Conservation (phyloP, 2,888 invertebrate genomes). For the Apeira syringaria region DNA sequence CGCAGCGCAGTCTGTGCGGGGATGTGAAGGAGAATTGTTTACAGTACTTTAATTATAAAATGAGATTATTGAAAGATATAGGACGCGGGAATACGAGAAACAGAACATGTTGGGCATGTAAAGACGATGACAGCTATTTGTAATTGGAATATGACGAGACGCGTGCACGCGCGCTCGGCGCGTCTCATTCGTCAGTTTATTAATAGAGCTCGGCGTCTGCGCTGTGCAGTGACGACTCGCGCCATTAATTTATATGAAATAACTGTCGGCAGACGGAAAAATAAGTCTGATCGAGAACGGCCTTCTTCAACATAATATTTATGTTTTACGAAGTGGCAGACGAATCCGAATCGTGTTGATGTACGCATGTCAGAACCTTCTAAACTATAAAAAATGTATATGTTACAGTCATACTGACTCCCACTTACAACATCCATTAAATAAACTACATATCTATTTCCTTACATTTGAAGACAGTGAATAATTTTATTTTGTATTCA, state of each 20-base stretch:
- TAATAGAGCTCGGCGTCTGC: conserved; percentile 82
- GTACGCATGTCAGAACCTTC: conserved; percentile 61
- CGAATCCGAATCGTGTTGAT: conserved; percentile 59
- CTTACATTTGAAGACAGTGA: conserved; percentile 46
- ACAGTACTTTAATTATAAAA: conserved; percentile 36
- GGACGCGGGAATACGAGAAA: conserved; percentile 49
- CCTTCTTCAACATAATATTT: conserved; percentile 80
- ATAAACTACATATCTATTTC: conserved; percentile 48
- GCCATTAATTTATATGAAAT: conserved; percentile 84
- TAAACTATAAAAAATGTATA: conserved; percentile 52
- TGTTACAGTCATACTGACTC: conserved; percentile 45
- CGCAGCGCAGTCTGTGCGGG: conserved; percentile 22
- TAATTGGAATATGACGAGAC: conserved; percentile 82
- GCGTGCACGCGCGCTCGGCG: conserved; percentile 78
- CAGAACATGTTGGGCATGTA: conserved; percentile 61
- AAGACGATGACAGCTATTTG: conserved; percentile 79
- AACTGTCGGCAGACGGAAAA: conserved; percentile 83
- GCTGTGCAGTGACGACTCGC: conserved; percentile 82
- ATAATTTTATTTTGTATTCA: conserved; percentile 23
- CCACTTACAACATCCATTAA: conserved; percentile 46
- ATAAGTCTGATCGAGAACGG: conserved; percentile 78
- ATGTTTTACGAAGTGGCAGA: conserved; percentile 78
- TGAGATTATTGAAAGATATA: conserved; percentile 46
- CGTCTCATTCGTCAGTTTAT: conserved; percentile 83
- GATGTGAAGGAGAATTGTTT: conserved; percentile 34